These are phyloP conservation scores for Taeniopygia guttata DNA, from an alignment of 2,797 vertebrate genomes.

Conservation along the genomic window DNA sequence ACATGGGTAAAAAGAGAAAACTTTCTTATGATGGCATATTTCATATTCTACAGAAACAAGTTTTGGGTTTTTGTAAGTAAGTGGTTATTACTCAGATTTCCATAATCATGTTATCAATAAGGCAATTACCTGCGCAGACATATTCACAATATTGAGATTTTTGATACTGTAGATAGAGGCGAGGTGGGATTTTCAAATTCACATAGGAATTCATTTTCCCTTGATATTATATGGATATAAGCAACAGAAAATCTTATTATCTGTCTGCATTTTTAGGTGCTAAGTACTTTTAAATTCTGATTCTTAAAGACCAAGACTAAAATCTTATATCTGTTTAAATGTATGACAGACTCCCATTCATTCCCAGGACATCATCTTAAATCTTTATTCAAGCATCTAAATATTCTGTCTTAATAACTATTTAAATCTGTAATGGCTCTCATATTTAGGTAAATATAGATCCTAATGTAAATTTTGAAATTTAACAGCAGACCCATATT, in stretches of 20 bases:
- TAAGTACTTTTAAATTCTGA: neutral
- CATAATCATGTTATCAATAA: neutral
- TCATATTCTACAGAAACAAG: neutral
- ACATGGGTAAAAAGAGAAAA: neutral
- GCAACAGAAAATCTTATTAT: neutral
- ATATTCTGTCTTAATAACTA: neutral
- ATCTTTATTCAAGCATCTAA: neutral
- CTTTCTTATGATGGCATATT: neutral
- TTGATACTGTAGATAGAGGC: neutral
- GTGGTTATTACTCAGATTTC: neutral
- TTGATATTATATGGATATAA: neutral
- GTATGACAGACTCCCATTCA: neutral
- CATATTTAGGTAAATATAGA: neutral
- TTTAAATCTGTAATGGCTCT: neutral
- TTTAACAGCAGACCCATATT: neutral
- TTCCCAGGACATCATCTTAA: neutral
- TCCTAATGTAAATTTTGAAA: neutral
- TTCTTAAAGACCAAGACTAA: neutral
- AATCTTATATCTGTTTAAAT: neutral
- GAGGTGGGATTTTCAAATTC: neutral
- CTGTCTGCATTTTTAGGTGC: neutral
- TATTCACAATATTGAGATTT: neutral
- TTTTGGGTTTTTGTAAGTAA: neutral
- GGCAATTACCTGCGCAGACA: neutral
- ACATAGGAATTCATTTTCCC: neutral